phyloP scores from a whole-genome alignment of 2,113 vertebrate genomes.

The Larimichthys crocea region DNA sequence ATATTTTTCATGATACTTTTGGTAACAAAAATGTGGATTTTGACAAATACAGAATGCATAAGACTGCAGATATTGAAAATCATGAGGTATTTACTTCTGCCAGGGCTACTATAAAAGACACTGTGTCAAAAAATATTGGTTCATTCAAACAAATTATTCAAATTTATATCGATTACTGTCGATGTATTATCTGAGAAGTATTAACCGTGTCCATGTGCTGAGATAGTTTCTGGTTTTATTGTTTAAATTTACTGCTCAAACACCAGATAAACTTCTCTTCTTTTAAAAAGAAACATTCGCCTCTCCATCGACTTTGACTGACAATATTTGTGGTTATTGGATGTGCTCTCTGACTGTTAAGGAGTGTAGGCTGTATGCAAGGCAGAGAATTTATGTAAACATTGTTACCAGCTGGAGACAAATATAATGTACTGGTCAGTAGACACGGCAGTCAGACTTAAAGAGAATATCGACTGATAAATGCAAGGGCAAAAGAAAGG shows the following conservation, averaged over 20 bases:
- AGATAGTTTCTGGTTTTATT: constrained; percentile 11
- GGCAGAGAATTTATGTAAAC: constrained; percentile 17
- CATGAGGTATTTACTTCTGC: not conserved
- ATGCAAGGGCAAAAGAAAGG: constrained; percentile 55
- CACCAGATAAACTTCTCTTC: not conserved
- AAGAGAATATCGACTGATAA: constrained; percentile 57
- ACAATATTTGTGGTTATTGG: constrained; percentile 15
- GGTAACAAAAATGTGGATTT: not conserved
- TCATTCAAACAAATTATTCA: constrained; percentile 1
- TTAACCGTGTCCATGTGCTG: constrained; percentile 7
- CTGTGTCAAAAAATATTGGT: constrained; percentile 32
- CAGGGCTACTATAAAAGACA: constrained; percentile 15
- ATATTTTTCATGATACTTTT: not conserved
- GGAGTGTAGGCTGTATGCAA: constrained; percentile 10
- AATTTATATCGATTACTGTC: not conserved
- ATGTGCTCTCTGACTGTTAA: constrained; percentile 37
- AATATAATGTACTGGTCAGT: constrained; percentile 23
- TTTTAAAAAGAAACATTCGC: constrained; percentile 20
- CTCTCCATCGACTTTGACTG: constrained; percentile 20
- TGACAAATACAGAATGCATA: not conserved
- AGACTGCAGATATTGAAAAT: not conserved
- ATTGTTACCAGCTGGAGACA: constrained; percentile 23
- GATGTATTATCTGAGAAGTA: constrained; percentile 12
- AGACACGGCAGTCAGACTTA: constrained; percentile 30
- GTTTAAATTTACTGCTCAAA: constrained; percentile 1